Evolutionary conservation across 1,140 invertebrate species (phyloP).

Genomic region (Solenopsis invicta): DNA sequence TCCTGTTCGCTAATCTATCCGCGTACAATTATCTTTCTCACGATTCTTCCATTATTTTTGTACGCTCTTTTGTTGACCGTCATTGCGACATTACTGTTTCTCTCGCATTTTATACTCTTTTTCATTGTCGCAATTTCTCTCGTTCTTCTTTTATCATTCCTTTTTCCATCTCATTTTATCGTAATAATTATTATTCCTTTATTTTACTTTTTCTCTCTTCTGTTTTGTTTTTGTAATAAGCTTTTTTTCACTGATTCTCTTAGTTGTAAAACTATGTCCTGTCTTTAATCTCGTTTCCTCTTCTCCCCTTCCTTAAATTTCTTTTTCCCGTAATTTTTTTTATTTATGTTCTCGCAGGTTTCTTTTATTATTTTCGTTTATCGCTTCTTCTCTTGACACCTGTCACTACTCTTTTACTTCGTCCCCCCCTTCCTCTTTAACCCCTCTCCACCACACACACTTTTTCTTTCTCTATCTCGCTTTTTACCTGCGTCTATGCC

Average conservation of each 20-base stretch:
- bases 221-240: neutral
- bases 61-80: conserved; percentile 11
- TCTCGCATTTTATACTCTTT: neutral
- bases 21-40: conserved; percentile 21
- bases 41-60: conserved; percentile 31
- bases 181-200: neutral
- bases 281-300: neutral
- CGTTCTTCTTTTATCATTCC: neutral
- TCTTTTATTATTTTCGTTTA: conserved; percentile 23
- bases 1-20: neutral
- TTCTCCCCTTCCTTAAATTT: conserved; percentile 11
- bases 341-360: conserved; percentile 35
- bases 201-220: neutral
- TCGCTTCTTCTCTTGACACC: neutral
- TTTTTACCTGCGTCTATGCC: conserved; percentile 36
- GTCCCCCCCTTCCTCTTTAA: conserved; percentile 17
- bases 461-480: conserved; percentile 15
- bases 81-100: neutral
- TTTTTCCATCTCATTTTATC: conserved; percentile 3
- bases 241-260: neutral
- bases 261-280: neutral
- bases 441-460: neutral
- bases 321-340: neutral
- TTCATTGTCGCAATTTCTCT: neutral
- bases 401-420: conserved; percentile 13